Base-by-base conservation (phyloP, 2,888 invertebrate species). In the Rhagonycha fulva region DNA sequence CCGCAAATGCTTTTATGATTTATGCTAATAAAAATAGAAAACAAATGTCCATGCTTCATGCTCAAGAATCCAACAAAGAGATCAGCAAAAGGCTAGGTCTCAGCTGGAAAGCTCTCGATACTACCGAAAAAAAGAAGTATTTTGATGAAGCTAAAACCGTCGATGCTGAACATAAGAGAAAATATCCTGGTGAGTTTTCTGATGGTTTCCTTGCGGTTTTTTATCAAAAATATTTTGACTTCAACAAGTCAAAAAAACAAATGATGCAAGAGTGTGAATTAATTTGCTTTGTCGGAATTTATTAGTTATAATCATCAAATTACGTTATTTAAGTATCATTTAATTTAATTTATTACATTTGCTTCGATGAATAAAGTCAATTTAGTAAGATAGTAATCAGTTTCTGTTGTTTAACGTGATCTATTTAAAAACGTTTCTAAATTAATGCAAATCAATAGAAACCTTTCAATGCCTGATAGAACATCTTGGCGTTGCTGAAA, bases 1-100 rank as follows among this genome's bases (percentile, higher is more conserved):
- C 92, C 3, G 91, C 91, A 2, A 92, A 92, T 83, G 91, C 92
- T 0, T 92, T 92, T 81, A 92, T 92, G 91, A 86, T 92, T 10
- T 92, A 91, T 82, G 91, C 91, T 23, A 91, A 92, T 82, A 90
- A 91, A 78, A 90, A 91, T 88, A 85, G 92, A 30, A 90, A 90
- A 82, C 89, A 89, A 81, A 86, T 92, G 80, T 90, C 91, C 1
- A 86, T 88, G 60, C 87, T 89, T 81, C 89, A 89, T 85, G 91
- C 91, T 0, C 86, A 89, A 12, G 91, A 91, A 80, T 91, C 91
- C 62, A 92, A 92, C 84, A 91, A 91, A 85, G 90, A 91, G 82
- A 91, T 92, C 79, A 91, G 91, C 81, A 90, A 90, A 81, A 87
- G 91, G 82, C 85, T 92, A 72, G 92, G 92, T 14, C 86, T 87